phyloP scores from a whole-genome alignment of 2,797 vertebrate species.

The Cuculus canorus region DNA sequence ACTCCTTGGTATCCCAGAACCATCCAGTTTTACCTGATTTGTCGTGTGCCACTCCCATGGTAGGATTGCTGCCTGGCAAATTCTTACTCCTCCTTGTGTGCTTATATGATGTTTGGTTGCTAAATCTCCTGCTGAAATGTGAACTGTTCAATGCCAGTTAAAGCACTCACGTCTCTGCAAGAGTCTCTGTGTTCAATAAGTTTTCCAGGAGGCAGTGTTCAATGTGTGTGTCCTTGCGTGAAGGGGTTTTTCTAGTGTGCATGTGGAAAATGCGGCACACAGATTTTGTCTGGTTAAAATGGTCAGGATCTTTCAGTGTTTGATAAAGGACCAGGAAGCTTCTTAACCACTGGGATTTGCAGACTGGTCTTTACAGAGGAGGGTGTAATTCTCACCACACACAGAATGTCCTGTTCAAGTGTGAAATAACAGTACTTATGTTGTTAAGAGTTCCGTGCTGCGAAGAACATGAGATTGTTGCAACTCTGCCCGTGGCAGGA shows the following conservation, averaged over 20 bases:
- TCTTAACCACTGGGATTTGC: neutral
- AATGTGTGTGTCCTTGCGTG: neutral
- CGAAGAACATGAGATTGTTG: accelerated
- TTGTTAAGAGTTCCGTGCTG: neutral
- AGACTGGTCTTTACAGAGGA: neutral
- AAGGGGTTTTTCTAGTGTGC: neutral
- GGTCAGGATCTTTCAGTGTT: neutral
- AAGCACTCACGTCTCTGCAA: accelerated
- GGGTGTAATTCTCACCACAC: neutral
- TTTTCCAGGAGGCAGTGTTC: neutral
- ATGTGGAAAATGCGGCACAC: neutral
- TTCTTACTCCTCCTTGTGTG: neutral
- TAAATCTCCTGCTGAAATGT: neutral
- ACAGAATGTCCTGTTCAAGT: neutral
- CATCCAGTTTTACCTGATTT: conserved; percentile 48
- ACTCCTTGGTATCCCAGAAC: neutral
- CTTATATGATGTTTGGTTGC: neutral
- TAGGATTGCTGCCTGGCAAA: neutral
- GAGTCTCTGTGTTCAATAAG: accelerated
- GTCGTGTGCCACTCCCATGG: conserved; percentile 20
- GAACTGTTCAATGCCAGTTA: neutral
- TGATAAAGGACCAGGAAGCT: neutral
- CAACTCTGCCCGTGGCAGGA: accelerated
- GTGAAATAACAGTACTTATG: neutral
- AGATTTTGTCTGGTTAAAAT: neutral